A percentile compares a stretch with the other conserved stretches of the same genome.
Conservation (phyloP, 2,113 vertebrate genomes). For the Ascaphus truei region DNA sequence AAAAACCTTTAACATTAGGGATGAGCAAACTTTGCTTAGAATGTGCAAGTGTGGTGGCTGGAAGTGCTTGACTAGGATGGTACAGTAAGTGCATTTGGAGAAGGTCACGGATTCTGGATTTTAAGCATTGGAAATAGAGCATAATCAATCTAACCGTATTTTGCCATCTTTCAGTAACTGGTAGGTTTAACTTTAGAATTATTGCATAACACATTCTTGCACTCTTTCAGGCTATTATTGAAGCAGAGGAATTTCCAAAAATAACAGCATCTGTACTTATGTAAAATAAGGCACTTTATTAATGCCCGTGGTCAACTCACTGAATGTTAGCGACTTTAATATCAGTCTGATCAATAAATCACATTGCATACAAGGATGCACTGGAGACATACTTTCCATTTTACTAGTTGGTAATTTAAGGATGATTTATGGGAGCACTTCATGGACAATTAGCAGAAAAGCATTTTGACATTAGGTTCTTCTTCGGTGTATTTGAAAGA, state of each 20-base stretch:
- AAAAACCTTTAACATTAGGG: no score
- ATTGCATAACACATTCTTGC: background rate
- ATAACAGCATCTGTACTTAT: background rate
- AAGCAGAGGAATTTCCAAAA: background rate
- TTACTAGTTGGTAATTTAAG: slow-evolving; percentile 17
- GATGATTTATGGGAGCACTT: slow-evolving; percentile 28
- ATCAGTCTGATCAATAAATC: slow-evolving; percentile 32
- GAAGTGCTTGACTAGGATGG: no score
- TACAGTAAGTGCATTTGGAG: no score
- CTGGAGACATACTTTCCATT: slow-evolving; percentile 15
- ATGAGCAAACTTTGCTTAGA: no score
- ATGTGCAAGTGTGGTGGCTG: no score
- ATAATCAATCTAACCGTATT: background rate
- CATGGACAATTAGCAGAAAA: slow-evolving; percentile 28
- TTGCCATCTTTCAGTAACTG: background rate
- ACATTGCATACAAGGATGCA: slow-evolving; percentile 30
- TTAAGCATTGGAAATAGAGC: background rate
- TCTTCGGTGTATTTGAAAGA: no score
- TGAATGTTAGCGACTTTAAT: slow-evolving; percentile 19
- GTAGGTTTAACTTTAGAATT: background rate
- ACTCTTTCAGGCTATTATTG: background rate
- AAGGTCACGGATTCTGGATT: no score
- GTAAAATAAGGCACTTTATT: slow-evolving; percentile 19
- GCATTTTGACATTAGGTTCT: slow-evolving; percentile 6
- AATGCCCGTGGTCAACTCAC: slow-evolving; percentile 32